Conservation (phyloP, 2,797 vertebrate species). For the Poecilia picta region DNA sequence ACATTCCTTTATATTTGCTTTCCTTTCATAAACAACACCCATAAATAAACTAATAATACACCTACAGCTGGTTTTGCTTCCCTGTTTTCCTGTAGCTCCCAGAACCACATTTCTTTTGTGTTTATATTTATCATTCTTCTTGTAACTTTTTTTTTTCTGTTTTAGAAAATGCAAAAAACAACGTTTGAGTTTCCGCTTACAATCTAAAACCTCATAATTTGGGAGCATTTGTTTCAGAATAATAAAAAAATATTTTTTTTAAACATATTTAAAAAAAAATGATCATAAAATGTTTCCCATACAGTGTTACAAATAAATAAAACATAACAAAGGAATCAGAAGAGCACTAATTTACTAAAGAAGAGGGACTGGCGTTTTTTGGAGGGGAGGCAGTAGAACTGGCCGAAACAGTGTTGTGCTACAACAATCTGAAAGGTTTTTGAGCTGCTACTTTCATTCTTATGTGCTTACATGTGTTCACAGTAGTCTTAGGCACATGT, state of each 20-base stretch:
- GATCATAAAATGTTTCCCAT: slow-evolving; percentile 29
- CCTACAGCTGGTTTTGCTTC: slow-evolving; percentile 41
- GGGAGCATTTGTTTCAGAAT: slow-evolving; percentile 19
- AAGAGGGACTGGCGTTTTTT: slow-evolving; percentile 29
- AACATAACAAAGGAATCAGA: slow-evolving; percentile 42
- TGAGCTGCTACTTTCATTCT: slow-evolving; percentile 44
- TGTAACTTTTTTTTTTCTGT: slow-evolving; percentile 20
- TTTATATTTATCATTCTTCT: slow-evolving; percentile 47
- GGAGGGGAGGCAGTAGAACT: slow-evolving; percentile 39
- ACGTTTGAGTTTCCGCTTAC: slow-evolving; percentile 15
- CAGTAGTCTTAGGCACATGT: slow-evolving; percentile 71
- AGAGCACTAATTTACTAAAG: slow-evolving; percentile 55
- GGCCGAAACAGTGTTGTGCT: slow-evolving; percentile 52
- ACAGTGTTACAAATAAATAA: slow-evolving; percentile 53
- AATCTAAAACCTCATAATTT: slow-evolving; percentile 20
- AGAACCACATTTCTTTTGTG: slow-evolving; percentile 33
- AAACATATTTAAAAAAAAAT: slow-evolving; percentile 31
- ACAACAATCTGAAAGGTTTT: slow-evolving; percentile 38
- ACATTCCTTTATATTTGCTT: slow-evolving; percentile 14
- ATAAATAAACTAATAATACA: slow-evolving; percentile 32
- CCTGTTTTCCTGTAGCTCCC: slow-evolving; percentile 29
- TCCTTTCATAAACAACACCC: slow-evolving; percentile 6
- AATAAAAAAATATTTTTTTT: slow-evolving; percentile 35
- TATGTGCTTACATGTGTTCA: slow-evolving; percentile 51
- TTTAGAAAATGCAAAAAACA: slow-evolving; percentile 58